A percentile compares a stretch with the other conserved stretches of the same genome.
These are phyloP conservation scores for Ganaspis sp. DNA, from an alignment of 1,140 invertebrate genomes.

Conservation along the genomic window DNA sequence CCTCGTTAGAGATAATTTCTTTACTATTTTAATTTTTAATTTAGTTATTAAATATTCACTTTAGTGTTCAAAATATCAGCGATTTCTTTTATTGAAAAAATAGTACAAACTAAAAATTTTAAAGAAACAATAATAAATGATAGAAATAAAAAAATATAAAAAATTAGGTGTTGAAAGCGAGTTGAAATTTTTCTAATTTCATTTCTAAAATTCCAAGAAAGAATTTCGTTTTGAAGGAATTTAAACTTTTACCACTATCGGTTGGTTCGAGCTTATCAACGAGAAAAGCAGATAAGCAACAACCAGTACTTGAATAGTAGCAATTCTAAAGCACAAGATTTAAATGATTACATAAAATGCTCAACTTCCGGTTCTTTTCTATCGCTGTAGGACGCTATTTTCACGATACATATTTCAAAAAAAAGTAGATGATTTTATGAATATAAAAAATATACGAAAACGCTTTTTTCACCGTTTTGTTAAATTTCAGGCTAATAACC, in stretches of 20 bases:
- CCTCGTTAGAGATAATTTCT: too few species aligned
- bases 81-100: too few species aligned
- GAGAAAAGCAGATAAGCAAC: background rate
- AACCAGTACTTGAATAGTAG: conserved; percentile 1
- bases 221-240: background rate
- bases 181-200: too few species aligned
- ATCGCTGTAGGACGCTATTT: background rate
- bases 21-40: too few species aligned
- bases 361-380: conserved; percentile 13
- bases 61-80: too few species aligned
- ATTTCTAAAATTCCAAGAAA: background rate
- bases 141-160: too few species aligned
- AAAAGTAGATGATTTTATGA: background rate
- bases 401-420: background rate
- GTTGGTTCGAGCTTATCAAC: background rate
- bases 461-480: background rate
- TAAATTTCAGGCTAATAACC: too few species aligned
- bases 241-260: background rate
- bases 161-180: too few species aligned
- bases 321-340: conserved; percentile 18
- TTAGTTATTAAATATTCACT: too few species aligned
- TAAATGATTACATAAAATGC: conserved; percentile 25
- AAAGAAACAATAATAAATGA: too few species aligned
- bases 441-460: too few species aligned
- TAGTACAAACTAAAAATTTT: too few species aligned